Evolutionary conservation across 2,888 invertebrate species (phyloP), one percentile per base, ranked within the genome.

Genomic region (Euzetes globulus): DNA sequence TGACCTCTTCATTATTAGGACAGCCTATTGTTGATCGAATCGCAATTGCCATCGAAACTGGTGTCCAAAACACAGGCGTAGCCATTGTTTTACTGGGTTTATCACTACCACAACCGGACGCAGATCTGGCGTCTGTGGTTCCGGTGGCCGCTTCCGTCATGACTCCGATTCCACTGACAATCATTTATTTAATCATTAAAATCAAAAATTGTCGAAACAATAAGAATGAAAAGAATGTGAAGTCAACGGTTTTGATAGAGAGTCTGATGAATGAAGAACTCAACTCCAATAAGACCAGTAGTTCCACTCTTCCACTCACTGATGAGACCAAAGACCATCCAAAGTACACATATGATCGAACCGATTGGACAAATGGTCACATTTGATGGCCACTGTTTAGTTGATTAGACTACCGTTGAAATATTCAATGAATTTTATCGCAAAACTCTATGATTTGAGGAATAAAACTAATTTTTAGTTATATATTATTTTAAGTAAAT

Each of bases 71-170:
- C 72, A 94, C 94, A 0, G 94, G 94, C 60, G 89, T 96, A 77
- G 87, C 94, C 0, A 94, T 96, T 80, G 92, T 95, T 82, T 85
- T 96, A 79, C 84, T 96, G 73, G 85, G 90, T 75, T 89, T 92
- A 81, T 88, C 91, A 4, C 85, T 96, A 75, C 87, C 87, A 0
- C 91, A 92, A 80, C 95, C 95, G 0, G 89, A 90, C 29, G 77
- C 77, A 11, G 78, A 78, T 71, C 55, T 78, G 27, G 75, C 78
- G 1, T 73, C 77, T 7, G 92, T 94, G 79, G 87, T 92, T 76
- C 95, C 96, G 3, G 94, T 96, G 0, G 88, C 92, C 2, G 90
- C 92, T 25, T 94, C 95, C 22, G 89, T 94, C 65, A 93, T 96
- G 91, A 96, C 96, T 0, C 96, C 96, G 0, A 81, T 94, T 29